Evolutionary conservation across 1,140 invertebrate species (phyloP), one percentile per base, ranked within the genome.

Genomic region (Drosophila nebulosa): DNA sequence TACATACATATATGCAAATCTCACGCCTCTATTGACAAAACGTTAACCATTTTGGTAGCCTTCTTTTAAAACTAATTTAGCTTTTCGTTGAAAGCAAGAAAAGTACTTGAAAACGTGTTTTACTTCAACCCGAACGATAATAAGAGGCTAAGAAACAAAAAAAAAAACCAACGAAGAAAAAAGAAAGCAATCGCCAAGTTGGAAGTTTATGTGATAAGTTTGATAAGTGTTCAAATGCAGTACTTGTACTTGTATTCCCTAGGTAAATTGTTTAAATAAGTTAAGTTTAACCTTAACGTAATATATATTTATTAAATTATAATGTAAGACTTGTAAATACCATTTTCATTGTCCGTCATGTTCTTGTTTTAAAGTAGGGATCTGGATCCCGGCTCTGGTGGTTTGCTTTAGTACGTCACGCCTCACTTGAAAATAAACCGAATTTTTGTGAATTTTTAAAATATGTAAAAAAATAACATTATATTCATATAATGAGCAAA

Each of bases 331-430:
- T 32, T 32, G 50, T 35, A n/a, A 74, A 22, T 84, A 85, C 81
- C 81, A 64, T 80, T 85, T 64, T 75, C 78, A 32, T 66, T 68
- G 55, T 85, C 81, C 81, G 81, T 62, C 81, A 85, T 83, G 26
- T 24, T 21, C 27, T 42, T 39, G 10, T 42, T 52, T 30, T 63
- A n/a, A n/a, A n/a, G n/a, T 65, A 18, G 67, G 60, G 21, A 27
- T 27, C 26, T 30, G 10, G 12, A 12, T 6, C 27, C 27, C 32
- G 42, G 57, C 55, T 71, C 59, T 42, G 39, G 39, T 9, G 14
- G 50, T 56, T 68, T 57, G 64, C 62, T 86, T 53, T 42, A 64
- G 81, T 86, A 74, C 81, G 81, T 81, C 70, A 46, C 51, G 70
- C 69, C 64, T 53, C 81, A 86, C 81, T 86, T 85, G 66, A 75